Conservation (phyloP, 1,140 invertebrate genomes). For the Coenobita brevimanus region DNA sequence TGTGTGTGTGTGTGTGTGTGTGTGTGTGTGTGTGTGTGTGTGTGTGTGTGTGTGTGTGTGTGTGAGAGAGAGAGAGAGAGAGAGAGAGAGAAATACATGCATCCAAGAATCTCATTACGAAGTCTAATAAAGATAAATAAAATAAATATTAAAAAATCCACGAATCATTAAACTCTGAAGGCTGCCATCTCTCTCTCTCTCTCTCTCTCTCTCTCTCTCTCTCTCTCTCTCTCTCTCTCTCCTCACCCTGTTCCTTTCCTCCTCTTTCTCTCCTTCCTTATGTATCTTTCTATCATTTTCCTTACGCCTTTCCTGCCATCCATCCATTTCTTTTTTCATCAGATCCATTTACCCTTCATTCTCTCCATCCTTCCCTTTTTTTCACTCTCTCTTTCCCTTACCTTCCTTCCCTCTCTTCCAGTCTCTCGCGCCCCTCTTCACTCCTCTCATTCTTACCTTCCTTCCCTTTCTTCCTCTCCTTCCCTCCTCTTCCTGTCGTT, state of each 20-base stretch:
- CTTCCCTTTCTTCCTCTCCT: too few relatives aligned
- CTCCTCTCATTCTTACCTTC: too few relatives aligned
- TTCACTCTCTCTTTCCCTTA: neutral
- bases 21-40: neutral
- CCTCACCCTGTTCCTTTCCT: neutral
- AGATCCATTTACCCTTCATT: neutral
- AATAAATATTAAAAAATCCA: neutral
- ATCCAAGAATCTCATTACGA: neutral
- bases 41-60: neutral
- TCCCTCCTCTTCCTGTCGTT: too few relatives aligned
- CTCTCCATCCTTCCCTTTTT: neutral
- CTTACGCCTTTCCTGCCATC: neutral
- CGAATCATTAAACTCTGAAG: too few relatives aligned
- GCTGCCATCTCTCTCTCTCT: neutral
- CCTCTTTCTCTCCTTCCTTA: neutral
- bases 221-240: constrained; percentile 3
- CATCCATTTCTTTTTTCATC: too few relatives aligned
- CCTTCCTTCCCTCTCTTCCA: neutral
- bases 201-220: constrained; percentile 17
- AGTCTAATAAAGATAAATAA: neutral
- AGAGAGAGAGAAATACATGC: neutral
- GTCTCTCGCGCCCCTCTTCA: too few relatives aligned
- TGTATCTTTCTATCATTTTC: neutral
- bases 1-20: neutral
- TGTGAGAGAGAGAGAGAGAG: neutral